These are phyloP conservation scores for Apolygus lucorum DNA, from an alignment of 1,140 invertebrate genomes.

Conservation along the genomic window DNA sequence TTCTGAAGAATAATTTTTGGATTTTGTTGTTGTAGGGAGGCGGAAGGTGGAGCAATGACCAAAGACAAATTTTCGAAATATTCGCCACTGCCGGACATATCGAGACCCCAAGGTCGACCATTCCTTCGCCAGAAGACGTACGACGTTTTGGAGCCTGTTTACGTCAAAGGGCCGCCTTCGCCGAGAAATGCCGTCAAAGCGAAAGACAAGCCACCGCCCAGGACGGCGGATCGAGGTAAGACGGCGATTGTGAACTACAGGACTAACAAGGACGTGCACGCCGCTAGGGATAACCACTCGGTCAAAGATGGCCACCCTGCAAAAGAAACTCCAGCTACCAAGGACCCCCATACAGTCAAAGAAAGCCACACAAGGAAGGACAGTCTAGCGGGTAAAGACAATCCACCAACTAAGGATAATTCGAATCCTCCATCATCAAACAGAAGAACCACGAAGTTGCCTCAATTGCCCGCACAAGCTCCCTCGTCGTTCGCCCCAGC, in stretches of 20 bases:
- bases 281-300: too few relatives aligned
- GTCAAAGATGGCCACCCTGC: too few relatives aligned
- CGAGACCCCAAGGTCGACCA: neutral
- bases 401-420: neutral
- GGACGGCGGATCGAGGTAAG: neutral
- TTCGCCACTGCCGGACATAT: slow-evolving; percentile 11
- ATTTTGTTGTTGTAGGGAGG: too few relatives aligned
- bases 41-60: slow-evolving; percentile 14
- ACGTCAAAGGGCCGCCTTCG: slow-evolving; percentile 10
- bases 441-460: neutral
- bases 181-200: neutral
- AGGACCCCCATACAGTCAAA: too few relatives aligned
- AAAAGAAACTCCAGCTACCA: neutral
- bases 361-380: too few relatives aligned
- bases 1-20: too few relatives aligned
- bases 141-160: slow-evolving; percentile 18
- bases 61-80: slow-evolving; percentile 23
- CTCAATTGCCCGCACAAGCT: neutral
- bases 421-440: neutral
- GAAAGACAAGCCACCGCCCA: neutral
- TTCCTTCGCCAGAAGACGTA: slow-evolving; percentile 12
- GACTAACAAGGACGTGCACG: too few relatives aligned
- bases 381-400: too few relatives aligned
- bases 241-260: too few relatives aligned
- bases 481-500: too few relatives aligned